These are phyloP conservation scores for Nemotelus pantherinus DNA, from an alignment of 2,888 invertebrate species.

Conservation along the genomic window DNA sequence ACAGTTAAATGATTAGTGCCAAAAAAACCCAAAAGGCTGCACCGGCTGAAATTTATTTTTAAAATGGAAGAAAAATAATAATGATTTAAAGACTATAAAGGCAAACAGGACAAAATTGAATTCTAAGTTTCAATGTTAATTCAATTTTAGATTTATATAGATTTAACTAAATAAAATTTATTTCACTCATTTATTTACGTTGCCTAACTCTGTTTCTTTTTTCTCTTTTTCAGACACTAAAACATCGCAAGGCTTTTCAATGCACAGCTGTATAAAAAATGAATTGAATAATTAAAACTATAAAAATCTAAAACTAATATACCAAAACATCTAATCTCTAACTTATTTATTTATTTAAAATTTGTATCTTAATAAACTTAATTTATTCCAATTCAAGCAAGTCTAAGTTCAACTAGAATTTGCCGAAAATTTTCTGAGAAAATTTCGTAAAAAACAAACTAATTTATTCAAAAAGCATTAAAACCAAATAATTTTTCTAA, in stretches of 20 bases:
- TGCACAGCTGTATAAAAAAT: constrained; percentile 24
- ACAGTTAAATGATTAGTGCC: too few species aligned
- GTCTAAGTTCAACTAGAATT: constrained; percentile 52
- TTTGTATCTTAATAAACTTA: constrained; percentile 48
- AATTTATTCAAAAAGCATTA: constrained; percentile 51
- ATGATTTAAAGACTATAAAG: too few species aligned
- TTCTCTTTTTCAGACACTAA: constrained; percentile 9
- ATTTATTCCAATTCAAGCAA: constrained; percentile 52
- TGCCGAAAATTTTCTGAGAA: constrained; percentile 56
- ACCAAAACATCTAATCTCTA: constrained; percentile 58
- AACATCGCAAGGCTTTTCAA: constrained; percentile 7
- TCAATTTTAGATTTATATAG: too few species aligned
- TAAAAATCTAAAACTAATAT: constrained; percentile 49
- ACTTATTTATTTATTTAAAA: constrained; percentile 56
- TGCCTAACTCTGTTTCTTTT: neutral
- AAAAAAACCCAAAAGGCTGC: too few species aligned
- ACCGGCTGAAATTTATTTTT: too few species aligned
- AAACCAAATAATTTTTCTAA: constrained; percentile 49
- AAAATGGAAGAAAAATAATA: too few species aligned
- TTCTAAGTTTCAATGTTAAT: too few species aligned
- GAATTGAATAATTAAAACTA: neutral
- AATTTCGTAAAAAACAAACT: constrained; percentile 50
- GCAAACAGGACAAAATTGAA: too few species aligned
- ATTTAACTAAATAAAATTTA: neutral
- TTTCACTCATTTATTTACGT: neutral